Conservation (phyloP, 2,888 invertebrate species). For the Drosophila niveifrons region DNA sequence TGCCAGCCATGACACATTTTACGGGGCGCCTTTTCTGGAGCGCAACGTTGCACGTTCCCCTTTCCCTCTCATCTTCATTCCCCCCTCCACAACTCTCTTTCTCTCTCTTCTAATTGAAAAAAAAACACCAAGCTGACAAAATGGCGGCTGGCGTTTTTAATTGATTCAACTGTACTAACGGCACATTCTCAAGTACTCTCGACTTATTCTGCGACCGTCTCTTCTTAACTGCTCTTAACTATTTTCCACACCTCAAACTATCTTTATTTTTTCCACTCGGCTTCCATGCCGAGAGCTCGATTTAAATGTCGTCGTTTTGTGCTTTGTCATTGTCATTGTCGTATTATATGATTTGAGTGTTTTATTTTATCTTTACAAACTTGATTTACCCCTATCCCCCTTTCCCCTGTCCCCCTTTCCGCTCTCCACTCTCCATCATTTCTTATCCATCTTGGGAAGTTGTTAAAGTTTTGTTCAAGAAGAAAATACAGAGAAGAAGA, state of each 20-base stretch:
- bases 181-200: constrained; percentile 59
- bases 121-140: constrained; percentile 39
- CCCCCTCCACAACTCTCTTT: not conserved
- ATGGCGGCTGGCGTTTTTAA: constrained; percentile 63
- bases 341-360: constrained; percentile 45
- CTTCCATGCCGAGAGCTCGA: constrained; percentile 38
- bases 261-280: constrained; percentile 3
- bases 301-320: constrained; percentile 67
- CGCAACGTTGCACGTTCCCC: constrained; percentile 50
- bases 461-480: constrained; percentile 61
- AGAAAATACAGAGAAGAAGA: constrained; percentile 31
- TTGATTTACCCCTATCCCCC: constrained; percentile 44
- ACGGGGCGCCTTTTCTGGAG: constrained; percentile 65
- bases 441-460: constrained; percentile 71
- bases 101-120: constrained; percentile 52
- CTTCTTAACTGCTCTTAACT: constrained; percentile 36
- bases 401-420: not conserved
- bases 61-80: not conserved
- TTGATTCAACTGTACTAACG: constrained; percentile 78
- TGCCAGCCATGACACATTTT: constrained; percentile 76
- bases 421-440: constrained; percentile 16
- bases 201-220: constrained; percentile 19
- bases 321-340: constrained; percentile 67
- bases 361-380: constrained; percentile 56
- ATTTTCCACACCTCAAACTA: constrained; percentile 49